phyloP scores from a whole-genome alignment of 2,797 vertebrate species.

The Lepidocolaptes lacrymiger region DNA sequence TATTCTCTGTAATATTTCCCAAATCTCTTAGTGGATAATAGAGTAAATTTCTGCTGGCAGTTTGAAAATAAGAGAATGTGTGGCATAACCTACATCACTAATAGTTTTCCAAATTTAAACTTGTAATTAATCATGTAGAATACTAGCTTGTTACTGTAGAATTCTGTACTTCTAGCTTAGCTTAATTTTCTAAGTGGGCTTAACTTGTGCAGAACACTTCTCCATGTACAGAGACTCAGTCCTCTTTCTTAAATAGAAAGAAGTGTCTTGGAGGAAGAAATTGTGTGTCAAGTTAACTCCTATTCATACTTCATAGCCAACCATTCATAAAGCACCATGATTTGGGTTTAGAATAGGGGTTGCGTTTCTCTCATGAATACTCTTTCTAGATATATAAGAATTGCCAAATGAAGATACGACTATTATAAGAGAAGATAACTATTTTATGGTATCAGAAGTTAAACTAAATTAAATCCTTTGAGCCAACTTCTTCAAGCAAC shows the following conservation, averaged over 20 bases:
- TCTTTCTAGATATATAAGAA: neutral
- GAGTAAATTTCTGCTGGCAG: slow-evolving; percentile 1
- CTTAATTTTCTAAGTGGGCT: slow-evolving; percentile 44
- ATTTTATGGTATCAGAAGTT: neutral
- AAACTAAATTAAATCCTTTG: neutral
- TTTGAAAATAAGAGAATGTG: neutral
- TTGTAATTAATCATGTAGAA: neutral
- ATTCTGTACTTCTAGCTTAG: slow-evolving; percentile 1
- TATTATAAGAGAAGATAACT: neutral
- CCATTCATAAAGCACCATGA: neutral
- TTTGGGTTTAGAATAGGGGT: neutral
- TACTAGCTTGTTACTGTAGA: slow-evolving; percentile 24
- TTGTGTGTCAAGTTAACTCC: slow-evolving; percentile 28
- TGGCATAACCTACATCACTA: neutral
- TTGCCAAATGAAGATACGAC: slow-evolving; percentile 46
- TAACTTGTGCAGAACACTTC: slow-evolving; percentile 49
- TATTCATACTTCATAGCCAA: neutral
- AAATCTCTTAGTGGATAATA: neutral
- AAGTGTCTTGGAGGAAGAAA: slow-evolving; percentile 9
- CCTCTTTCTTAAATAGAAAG: neutral
- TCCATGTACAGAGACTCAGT: neutral
- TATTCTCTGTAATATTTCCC: slow-evolving; percentile 15
- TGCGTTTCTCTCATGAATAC: neutral
- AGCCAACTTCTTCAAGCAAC: slow-evolving; percentile 4
- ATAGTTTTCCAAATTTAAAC: slow-evolving; percentile 14